A percentile compares a stretch with the other conserved stretches of the same genome.
These are phyloP conservation scores for Leucophora obtusa DNA, from an alignment of 2,888 invertebrate species.

Conservation along the genomic window DNA sequence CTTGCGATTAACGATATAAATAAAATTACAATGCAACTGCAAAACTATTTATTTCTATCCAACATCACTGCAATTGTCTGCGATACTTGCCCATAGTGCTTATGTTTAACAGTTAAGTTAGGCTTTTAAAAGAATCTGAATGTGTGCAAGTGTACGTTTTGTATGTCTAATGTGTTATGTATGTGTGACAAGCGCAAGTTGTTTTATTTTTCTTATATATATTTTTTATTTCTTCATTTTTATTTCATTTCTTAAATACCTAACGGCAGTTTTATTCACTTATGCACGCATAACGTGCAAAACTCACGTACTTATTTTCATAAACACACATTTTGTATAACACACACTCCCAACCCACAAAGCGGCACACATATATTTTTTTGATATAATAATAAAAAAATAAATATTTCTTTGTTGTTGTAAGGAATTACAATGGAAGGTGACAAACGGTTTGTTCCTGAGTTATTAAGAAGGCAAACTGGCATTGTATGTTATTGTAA, in stretches of 20 bases:
- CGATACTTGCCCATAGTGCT: not conserved
- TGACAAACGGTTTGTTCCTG: constrained; percentile 59
- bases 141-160: not conserved
- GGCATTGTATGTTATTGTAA: not conserved
- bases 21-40: too few relatives aligned
- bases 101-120: not conserved
- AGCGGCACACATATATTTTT: not conserved
- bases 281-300: constrained; percentile 76
- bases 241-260: constrained; percentile 72
- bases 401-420: constrained; percentile 41
- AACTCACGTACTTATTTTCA: constrained; percentile 74
- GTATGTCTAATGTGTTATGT: constrained; percentile 1
- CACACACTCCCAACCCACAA: not conserved
- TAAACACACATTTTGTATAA: constrained; percentile 21
- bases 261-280: constrained; percentile 77
- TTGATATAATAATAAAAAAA: not conserved
- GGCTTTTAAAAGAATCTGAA: not conserved
- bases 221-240: constrained; percentile 39
- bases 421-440: constrained; percentile 55
- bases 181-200: constrained; percentile 29
- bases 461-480: not conserved
- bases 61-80: not conserved
- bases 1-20: too few relatives aligned
- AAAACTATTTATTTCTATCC: too few relatives aligned
- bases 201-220: constrained; percentile 58